Evolutionary conservation across 2,113 vertebrate genomes (phyloP), one percentile per base, ranked within the genome.

Genomic region (Laticauda colubrina): DNA sequence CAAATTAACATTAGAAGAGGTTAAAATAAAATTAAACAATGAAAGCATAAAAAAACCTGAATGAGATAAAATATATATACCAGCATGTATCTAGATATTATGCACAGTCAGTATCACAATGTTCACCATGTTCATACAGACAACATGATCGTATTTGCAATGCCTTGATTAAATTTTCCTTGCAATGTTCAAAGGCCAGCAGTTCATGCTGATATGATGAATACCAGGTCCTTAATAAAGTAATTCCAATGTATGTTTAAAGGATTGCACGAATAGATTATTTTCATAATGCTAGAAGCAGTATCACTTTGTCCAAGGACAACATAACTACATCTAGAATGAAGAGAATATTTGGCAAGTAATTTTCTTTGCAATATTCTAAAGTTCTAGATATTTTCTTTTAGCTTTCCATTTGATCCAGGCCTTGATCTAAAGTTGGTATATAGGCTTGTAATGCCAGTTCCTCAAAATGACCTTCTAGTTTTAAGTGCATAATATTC

Each of bases 1-100:
- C 56, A 43, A 23, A 95, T 95, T 88, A 95, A 95, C 90, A 92
- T 81, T 91, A 91, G 94, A 95, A 93, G 29, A 94, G 95, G 92
- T 10, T 54, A 96, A 97, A 97, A 97, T 56, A 96, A 96, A 97
- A 94, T 45, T 94, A 93, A 93, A 2, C 92, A 96, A 97, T 64
- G 95, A 94, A 96, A 96, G 43, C 69, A 96, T 91, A 94, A 96
- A 96, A 95, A 92, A 95, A 92, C 89, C 92, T 59, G 90, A n/a
- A 93, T 69, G 81, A 91, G 94, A 54, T 93, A 29, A 88, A 93
- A 95, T 8, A 59, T 91, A 56, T 91, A 90, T 93, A 89, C 92
- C 11, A 88, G 81, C 26, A 69, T 64, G 21, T 89, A 21, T 3
- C 26, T 54, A 92, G 43, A 87, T 51, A 89, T 3, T 75, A 57